Evolutionary conservation across 2,113 vertebrate genomes (phyloP).

Genomic region (Platanista minor): DNA sequence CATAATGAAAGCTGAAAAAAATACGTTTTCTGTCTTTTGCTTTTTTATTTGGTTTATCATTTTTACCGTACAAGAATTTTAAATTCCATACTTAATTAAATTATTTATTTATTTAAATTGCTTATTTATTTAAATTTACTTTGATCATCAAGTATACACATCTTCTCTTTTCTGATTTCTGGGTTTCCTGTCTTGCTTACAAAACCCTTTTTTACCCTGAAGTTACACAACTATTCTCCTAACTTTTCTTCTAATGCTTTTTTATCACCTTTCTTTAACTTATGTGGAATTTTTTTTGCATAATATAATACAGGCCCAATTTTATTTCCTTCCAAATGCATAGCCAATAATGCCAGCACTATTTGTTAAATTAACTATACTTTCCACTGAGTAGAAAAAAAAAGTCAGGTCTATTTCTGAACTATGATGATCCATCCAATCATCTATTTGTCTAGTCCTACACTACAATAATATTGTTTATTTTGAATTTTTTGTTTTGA

Average conservation of each 20-base stretch:
- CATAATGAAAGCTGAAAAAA: neutral
- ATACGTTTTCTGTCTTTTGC: neutral
- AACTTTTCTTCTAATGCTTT: neutral
- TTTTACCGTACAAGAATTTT: neutral
- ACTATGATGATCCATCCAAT: neutral
- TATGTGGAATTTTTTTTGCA: neutral
- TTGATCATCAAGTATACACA: neutral
- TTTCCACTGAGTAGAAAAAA: neutral
- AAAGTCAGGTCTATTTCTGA: neutral
- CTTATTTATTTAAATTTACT: neutral
- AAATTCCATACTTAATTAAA: neutral
- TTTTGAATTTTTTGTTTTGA: neutral
- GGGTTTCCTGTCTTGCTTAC: neutral
- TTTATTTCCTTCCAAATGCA: neutral
- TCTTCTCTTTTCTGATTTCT: neutral
- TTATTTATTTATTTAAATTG: neutral
- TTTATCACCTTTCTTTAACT: neutral
- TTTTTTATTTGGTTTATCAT: neutral
- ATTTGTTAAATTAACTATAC: neutral
- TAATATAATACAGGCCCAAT: neutral
- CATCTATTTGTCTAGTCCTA: neutral
- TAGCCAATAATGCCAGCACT: neutral
- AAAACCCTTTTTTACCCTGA: neutral
- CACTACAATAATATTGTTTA: neutral
- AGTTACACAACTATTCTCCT: neutral